Evolutionary conservation across 2,888 invertebrate species (phyloP).

Genomic region (Melieria crassipennis): DNA sequence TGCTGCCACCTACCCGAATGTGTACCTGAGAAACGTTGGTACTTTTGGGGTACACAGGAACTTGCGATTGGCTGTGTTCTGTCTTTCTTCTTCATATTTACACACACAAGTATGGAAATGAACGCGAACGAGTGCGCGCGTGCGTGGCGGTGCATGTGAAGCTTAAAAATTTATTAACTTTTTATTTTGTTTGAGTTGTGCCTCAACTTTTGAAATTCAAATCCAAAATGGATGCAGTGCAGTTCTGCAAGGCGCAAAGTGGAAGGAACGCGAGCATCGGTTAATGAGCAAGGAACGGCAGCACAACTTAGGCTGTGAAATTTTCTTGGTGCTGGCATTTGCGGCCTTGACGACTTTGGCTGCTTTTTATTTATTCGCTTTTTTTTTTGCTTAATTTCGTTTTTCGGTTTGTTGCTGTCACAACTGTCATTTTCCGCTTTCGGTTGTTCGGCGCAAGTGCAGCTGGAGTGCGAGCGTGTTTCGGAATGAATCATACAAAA

Average conservation of each 20-base stretch:
- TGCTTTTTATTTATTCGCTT: constrained; percentile 9
- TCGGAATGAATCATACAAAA: too few relatives aligned
- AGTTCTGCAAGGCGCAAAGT: neutral
- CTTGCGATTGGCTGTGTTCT: neutral
- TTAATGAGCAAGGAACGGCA: neutral
- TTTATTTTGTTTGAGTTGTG: constrained; percentile 3
- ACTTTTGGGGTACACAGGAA: too few relatives aligned
- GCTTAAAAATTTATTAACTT: constrained; percentile 19
- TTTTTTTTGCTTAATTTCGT: constrained; percentile 12
- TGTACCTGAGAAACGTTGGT: too few relatives aligned
- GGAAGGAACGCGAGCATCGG: neutral
- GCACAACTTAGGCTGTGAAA: too few relatives aligned
- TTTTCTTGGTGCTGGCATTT: neutral
- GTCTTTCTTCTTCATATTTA: neutral
- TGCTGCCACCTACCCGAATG: too few relatives aligned
- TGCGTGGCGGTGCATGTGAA: neutral
- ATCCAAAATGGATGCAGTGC: neutral
- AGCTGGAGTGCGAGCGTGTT: too few relatives aligned
- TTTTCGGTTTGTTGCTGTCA: neutral
- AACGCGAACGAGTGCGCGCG: neutral
- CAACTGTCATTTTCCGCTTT: neutral
- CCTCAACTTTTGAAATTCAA: too few relatives aligned
- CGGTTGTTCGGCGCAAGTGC: too few relatives aligned
- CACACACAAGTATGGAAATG: neutral
- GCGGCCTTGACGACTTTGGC: too few relatives aligned